Evolutionary conservation across 2,888 invertebrate species (phyloP), one percentile per base, ranked within the genome.

Genomic region (Gastrophysa polygoni): DNA sequence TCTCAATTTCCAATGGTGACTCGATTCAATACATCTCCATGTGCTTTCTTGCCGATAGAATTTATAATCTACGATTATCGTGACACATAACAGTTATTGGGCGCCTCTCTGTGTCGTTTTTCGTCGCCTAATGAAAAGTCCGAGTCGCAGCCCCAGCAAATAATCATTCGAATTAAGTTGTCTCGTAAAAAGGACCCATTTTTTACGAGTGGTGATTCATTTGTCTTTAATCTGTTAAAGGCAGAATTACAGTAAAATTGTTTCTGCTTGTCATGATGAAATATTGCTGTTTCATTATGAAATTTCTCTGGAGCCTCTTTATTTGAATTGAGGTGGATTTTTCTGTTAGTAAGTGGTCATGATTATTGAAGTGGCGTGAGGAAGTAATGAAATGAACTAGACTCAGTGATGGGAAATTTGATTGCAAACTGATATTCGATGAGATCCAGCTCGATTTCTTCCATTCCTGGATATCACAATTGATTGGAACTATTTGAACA

Each of bases 91-190:
- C 38, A 38, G 38, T 38, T 38, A 38, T 14, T 14, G 14, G 14
- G 38, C 38, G 6, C 14, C n/a, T 38, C 38, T 14, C 32, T 56
- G 56, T 38, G 59, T 63, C 65, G 62, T 57, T 60, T 62, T 59
- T 63, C 59, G 62, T 57, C 57, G 51, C 56, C 54, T 66, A 66
- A 66, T 66, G 65, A 66, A 66, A 66, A 63, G 62, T 63, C 58
- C 50, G 34, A 59, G 47, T 59, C 59, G 46, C 61, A 44, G 49
- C 62, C 59, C 62, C 14, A 14, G 59, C 62, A 62, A 66, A 66
- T 66, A 62, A 62, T 66, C 60, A 59, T 66, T 60, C 55, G 65
- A 66, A 66, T 66, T 66, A 66, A 66, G 65, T 57, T 66, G 65
- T 66, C 65, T 62, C 65, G 62, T 66, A 60, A 59, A 66, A 63